These are phyloP conservation scores for Hippoglossus hippoglossus DNA, from an alignment of 2,797 vertebrate genomes.

Conservation along the genomic window DNA sequence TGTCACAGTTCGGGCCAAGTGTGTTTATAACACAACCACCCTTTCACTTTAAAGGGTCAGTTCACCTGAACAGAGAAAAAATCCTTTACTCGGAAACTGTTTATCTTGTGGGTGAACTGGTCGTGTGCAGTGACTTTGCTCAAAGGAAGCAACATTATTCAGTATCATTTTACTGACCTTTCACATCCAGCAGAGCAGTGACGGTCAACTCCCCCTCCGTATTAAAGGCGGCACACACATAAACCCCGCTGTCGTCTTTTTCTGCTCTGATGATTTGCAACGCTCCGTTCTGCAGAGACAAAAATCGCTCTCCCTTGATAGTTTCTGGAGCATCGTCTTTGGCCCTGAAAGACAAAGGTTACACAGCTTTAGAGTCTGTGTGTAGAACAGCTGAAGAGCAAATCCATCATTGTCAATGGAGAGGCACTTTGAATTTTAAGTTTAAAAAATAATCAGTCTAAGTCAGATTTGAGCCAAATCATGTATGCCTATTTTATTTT, in stretches of 20 bases:
- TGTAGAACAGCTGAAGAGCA: not conserved
- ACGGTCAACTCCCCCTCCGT: constrained; percentile 83
- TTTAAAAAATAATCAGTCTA: too few relatives aligned
- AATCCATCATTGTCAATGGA: not conserved
- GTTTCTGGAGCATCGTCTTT: constrained; percentile 78
- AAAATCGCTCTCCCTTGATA: constrained; percentile 75
- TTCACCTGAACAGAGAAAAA: not conserved
- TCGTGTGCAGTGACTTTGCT: not conserved
- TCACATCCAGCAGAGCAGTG: constrained; percentile 88
- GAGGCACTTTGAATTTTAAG: not conserved
- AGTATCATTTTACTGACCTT: constrained; percentile 81
- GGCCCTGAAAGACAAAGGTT: constrained; percentile 77
- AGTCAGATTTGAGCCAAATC: too few relatives aligned
- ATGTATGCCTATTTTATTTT: too few relatives aligned
- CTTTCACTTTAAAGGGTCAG: not conserved
- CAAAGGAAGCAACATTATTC: constrained; percentile 10
- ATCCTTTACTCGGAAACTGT: too few relatives aligned
- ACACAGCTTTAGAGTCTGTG: not conserved
- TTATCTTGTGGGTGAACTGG: constrained; percentile 6
- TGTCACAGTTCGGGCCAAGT: too few relatives aligned
- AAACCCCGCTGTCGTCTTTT: constrained; percentile 87
- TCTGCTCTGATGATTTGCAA: constrained; percentile 84
- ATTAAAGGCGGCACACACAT: constrained; percentile 89
- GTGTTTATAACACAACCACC: not conserved
- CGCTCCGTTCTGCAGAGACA: constrained; percentile 82